Conservation (phyloP, 2,113 vertebrate species). For the human (Homo sapiens) region GRCh38 chr18:22237001-22237500, state of each 20-base stretch:
- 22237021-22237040: background rate
- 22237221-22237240: background rate
- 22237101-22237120: background rate
- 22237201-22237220: background rate
- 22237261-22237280: background rate
- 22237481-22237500: no score
- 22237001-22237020: background rate
- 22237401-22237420: background rate
- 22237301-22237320: background rate
- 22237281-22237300: background rate
- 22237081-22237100: background rate
- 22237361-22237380: background rate
- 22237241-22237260: background rate
- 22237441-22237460: no score
- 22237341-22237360: background rate
- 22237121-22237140: background rate
- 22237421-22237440: background rate
- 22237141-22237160: background rate
- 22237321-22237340: background rate
- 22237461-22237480: no score
- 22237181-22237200: background rate
- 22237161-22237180: background rate
- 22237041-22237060: background rate
- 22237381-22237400: background rate
- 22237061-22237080: background rate